Percentiles rank a stretch among this genome's conserved stretches.
phyloP scores from a whole-genome alignment of 2,113 vertebrate species.

The Ctenodactylus gundi region DNA sequence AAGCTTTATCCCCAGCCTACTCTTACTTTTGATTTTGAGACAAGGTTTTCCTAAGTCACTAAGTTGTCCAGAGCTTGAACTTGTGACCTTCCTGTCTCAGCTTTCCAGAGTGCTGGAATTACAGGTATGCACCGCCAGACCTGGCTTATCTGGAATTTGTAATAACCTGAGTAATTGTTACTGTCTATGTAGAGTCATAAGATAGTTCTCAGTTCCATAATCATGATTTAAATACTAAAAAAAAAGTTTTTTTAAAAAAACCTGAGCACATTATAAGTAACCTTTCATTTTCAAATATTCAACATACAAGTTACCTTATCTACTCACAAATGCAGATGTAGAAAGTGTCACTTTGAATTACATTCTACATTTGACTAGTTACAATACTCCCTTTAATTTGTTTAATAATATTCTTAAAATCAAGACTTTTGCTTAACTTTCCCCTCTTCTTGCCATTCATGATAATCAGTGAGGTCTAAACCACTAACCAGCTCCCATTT shows the following conservation, averaged over 20 bases:
- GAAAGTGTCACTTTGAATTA: slow-evolving; percentile 42
- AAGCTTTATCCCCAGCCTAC: no score
- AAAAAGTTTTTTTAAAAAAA: neutral
- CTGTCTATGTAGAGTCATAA: neutral
- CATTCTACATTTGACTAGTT: slow-evolving; percentile 35
- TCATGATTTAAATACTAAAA: slow-evolving; percentile 8
- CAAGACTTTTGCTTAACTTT: slow-evolving; percentile 41
- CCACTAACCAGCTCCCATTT: slow-evolving; percentile 27
- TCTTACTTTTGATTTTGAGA: no score
- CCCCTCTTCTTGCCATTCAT: slow-evolving; percentile 36
- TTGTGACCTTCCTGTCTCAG: no score
- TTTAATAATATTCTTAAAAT: slow-evolving; percentile 48
- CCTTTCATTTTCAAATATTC: slow-evolving; percentile 48
- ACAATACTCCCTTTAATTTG: slow-evolving; percentile 52
- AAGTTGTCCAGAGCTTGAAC: no score
- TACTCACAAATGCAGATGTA: slow-evolving; percentile 39
- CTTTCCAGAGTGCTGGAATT: no score
- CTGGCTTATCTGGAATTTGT: slow-evolving; percentile 17
- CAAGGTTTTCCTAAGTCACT: no score
- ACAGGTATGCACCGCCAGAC: no score
- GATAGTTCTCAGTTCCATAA: neutral
- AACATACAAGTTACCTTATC: slow-evolving; percentile 6
- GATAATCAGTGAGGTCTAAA: slow-evolving; percentile 29
- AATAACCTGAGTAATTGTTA: slow-evolving; percentile 16
- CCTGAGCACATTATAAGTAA: neutral